Percentiles rank a stretch among this genome's conserved stretches.
Conservation (phyloP, 2,797 vertebrate species). For the Parauchenoglanis punctatus region DNA sequence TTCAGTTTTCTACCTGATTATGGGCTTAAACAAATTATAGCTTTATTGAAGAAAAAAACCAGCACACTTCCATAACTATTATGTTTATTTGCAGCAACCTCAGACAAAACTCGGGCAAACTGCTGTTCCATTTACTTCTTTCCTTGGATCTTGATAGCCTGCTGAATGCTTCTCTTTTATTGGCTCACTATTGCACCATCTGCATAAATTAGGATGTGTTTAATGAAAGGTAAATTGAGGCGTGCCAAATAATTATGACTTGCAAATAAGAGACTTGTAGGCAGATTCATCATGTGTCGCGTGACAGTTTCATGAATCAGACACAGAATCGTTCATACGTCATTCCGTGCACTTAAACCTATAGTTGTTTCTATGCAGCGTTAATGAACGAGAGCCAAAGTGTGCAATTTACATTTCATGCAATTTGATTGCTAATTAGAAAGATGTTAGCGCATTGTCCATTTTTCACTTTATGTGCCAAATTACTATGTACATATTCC, state of each 20-base stretch:
- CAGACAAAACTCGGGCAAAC: background rate
- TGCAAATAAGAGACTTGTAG: background rate
- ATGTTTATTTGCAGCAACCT: background rate
- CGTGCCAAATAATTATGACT: background rate
- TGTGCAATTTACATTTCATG: background rate
- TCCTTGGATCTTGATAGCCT: background rate
- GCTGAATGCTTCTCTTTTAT: background rate
- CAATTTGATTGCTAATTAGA: background rate
- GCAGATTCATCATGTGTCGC: background rate
- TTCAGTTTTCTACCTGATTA: background rate
- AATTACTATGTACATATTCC: background rate
- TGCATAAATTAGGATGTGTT: background rate
- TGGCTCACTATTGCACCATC: background rate
- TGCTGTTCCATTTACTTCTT: background rate
- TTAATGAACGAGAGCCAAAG: background rate
- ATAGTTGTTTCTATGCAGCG: background rate
- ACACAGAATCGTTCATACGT: background rate
- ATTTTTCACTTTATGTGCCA: background rate
- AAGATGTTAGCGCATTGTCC: background rate
- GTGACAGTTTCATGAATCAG: background rate
- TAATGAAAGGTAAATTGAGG: background rate
- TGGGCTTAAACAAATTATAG: background rate
- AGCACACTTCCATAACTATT: background rate
- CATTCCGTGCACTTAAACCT: background rate
- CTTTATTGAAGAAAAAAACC: background rate